A percentile compares a stretch with the other conserved stretches of the same genome.
Conservation (phyloP, 2,888 invertebrate species). For the Arctia plantaginis region DNA sequence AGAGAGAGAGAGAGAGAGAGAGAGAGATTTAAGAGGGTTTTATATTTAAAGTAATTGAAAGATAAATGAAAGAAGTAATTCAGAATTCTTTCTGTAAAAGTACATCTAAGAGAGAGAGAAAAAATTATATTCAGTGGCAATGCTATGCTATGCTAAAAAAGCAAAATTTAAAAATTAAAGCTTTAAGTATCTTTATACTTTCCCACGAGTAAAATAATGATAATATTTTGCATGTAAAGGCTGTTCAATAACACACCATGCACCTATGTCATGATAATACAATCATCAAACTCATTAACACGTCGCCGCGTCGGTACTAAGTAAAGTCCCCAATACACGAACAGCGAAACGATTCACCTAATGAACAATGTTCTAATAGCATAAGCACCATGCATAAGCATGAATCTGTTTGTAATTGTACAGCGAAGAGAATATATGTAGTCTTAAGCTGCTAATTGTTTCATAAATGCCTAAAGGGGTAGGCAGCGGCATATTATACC, state of each 20-base stretch:
- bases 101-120: neutral
- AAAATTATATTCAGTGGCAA: neutral
- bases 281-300: slow-evolving; percentile 4
- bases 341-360: neutral
- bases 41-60: too few species aligned
- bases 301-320: slow-evolving; percentile 13
- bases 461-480: too few species aligned
- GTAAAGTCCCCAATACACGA: neutral
- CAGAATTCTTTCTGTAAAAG: too few species aligned
- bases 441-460: neutral
- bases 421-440: neutral
- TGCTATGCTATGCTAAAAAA: too few species aligned
- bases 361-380: neutral
- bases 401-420: neutral
- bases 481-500: too few species aligned
- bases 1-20: too few species aligned
- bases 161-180: neutral
- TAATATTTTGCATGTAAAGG: neutral
- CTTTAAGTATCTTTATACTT: neutral
- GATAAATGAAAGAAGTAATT: too few species aligned
- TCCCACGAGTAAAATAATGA: neutral
- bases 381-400: neutral
- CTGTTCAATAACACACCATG: slow-evolving; percentile 4
- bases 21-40: too few species aligned
- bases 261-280: slow-evolving; percentile 8